phyloP scores from a whole-genome alignment of 2,113 vertebrate genomes.

The Hyla sarda region DNA sequence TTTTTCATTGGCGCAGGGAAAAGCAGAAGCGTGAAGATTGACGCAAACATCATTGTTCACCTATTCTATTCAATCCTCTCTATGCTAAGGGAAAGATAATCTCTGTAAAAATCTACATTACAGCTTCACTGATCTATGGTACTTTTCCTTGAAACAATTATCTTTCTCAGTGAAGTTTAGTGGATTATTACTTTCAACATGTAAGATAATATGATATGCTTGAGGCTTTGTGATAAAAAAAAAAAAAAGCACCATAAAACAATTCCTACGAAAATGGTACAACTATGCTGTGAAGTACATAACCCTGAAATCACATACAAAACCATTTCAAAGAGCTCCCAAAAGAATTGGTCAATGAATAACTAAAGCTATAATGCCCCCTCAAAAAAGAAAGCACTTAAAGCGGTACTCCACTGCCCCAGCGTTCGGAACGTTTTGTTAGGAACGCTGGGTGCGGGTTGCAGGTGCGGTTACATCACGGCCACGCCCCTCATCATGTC shows the following conservation, averaged over 20 bases:
- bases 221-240: not conserved
- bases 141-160: not conserved
- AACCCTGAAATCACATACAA: not conserved
- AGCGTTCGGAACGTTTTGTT: too few species aligned
- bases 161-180: not conserved
- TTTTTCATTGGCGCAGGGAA: not conserved
- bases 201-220: not conserved
- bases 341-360: not conserved
- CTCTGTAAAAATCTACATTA: not conserved
- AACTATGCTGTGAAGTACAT: not conserved
- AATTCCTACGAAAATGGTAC: not conserved
- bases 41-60: not conserved
- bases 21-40: not conserved
- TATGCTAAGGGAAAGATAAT: not conserved
- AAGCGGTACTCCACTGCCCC: too few species aligned
- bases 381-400: not conserved
- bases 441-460: too few species aligned
- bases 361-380: not conserved
- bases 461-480: too few species aligned
- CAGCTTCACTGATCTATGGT: not conserved
- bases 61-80: not conserved
- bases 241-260: not conserved
- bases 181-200: conserved; percentile 14
- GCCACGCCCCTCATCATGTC: too few species aligned
- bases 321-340: not conserved